These are phyloP conservation scores for Helostoma temminkii DNA, from an alignment of 2,797 vertebrate genomes.

Conservation along the genomic window DNA sequence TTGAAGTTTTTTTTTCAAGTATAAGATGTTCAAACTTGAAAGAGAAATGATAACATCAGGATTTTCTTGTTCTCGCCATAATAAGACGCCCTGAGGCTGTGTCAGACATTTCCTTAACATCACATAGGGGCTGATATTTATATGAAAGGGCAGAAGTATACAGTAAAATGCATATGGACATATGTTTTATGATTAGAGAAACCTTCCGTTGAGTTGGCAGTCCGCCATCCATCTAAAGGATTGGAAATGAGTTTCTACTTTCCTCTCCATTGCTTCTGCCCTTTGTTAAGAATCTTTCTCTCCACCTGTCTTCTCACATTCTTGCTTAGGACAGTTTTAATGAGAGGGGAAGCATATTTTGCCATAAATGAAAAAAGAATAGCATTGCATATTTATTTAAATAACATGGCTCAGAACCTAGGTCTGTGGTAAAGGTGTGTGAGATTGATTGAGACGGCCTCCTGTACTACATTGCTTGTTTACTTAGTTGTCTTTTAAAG, in stretches of 20 bases:
- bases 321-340: slow-evolving; percentile 43
- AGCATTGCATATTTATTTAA: slow-evolving; percentile 23
- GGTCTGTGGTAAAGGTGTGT: slow-evolving; percentile 34
- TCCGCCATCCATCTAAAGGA: slow-evolving; percentile 38
- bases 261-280: slow-evolving; percentile 35
- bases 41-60: not conserved
- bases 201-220: slow-evolving; percentile 41
- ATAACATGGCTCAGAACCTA: slow-evolving; percentile 4
- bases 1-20: slow-evolving; percentile 37
- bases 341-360: slow-evolving; percentile 14
- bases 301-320: slow-evolving; percentile 25
- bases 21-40: slow-evolving; percentile 22
- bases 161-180: slow-evolving; percentile 37
- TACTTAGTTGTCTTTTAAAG: slow-evolving; percentile 50
- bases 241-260: slow-evolving; percentile 38
- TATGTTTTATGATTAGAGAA: slow-evolving; percentile 47
- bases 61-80: slow-evolving; percentile 5
- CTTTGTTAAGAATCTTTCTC: slow-evolving; percentile 36
- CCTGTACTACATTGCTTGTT: slow-evolving; percentile 35
- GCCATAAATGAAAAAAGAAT: slow-evolving; percentile 24
- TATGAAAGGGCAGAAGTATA: slow-evolving; percentile 45
- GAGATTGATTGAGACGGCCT: slow-evolving; percentile 32
- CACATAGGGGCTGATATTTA: slow-evolving; percentile 42
- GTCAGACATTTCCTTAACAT: slow-evolving; percentile 24
- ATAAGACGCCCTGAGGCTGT: slow-evolving; percentile 1